Base-by-base conservation (phyloP, 1,140 invertebrate genomes). In the Drosophila nannoptera region DNA sequence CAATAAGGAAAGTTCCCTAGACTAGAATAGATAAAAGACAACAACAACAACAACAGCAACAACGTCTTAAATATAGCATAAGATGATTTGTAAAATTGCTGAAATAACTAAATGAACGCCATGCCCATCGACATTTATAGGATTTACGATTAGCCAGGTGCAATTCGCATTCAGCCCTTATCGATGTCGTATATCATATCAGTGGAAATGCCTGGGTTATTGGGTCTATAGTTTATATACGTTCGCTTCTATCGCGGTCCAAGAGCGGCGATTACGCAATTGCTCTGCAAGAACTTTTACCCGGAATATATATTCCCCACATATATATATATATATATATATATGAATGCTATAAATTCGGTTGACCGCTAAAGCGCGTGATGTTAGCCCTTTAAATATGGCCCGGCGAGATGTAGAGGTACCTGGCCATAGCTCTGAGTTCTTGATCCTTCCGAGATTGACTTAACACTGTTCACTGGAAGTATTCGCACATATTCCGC, bases 261-360 rank as follows among this genome's bases (percentile, higher is more conserved):
- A 78, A 69, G 75, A 61, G 70, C 52, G 52, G 11, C 49, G 80
- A 76, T 83, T 83, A 84, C 76, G 80, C 73, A 83, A 83, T 73
- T 22, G 40, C 29, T 36, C 43, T 45, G 38, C 11, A 48, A 48
- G 31, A 14, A 53, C 8, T 4, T 16, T 49, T 53, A 32, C 38
- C 6, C 31, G 45, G 59, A 54, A 50, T 68, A 68, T 38, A 29
- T n/a, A 16, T 38, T n/a, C 22, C 11, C 11, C 7, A 4, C n/a
- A 29, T 54, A 48, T n/a, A 48, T 48, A 45, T 33, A 33, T 58
- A 16, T 22, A 45, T 14, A 33, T 58, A 45, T 54, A 11, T 54
- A 22, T 48, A 49, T 11, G 22, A 22, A 22, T 22, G 22, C 22
- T 3, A 31, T 52, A 32, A 35, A 45, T 12, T 16, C 8, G 33